Evolutionary conservation across 2,113 vertebrate species (phyloP), one percentile per base, ranked within the genome.

Genomic region (Myiopsitta monachus): DNA sequence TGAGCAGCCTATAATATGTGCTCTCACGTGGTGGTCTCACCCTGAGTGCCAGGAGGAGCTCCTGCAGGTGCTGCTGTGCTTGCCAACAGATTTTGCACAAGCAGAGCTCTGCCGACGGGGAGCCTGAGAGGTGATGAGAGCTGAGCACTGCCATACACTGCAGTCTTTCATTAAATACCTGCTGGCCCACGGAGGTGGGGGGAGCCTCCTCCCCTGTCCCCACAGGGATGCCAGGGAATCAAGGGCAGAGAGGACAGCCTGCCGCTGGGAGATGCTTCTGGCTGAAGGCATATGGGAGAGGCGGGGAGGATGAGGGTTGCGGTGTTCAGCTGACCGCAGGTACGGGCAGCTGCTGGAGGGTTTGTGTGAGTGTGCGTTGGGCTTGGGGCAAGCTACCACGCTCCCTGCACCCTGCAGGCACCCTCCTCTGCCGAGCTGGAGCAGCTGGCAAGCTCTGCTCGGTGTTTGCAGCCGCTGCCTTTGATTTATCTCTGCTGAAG

Each of bases 301-400:
- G 43, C 5, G 18, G 41, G 26, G 31, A 8, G 72, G n/a, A 16
- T 0, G 3, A 47, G 28, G 5, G 24, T 4, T 24, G 38, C 1
- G 33, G 9, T 5, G 43, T 2, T 21, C 6, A 4, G 43, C 0
- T 41, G 38, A 5, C 8, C 19, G 49, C 18, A 22, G 24, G 17
- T 7, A 1, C 2, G 18, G 28, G 10, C 0, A 1, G 55, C 52
- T 67, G 43, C 61, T 54, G 75, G 30, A 36, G 24, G 39, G 9
- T 24, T 38, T 26, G 14, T 43, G 51, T 0, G 4, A 3, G 46
- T 0, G 3, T 0, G 2, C 7, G 30, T 2, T 6, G 63, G 33
- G 21, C 28, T 39, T 7, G 36, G 39, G 44, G 24, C 12, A 23
- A 33, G 46, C 19, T 9, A 3, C 28, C 4, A 3, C 0, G 2